A percentile compares a stretch with the other conserved stretches of the same genome.
These are phyloP conservation scores for Caenorhabditis drosophilae DNA, from an alignment of 2,888 invertebrate species.

Conservation along the genomic window DNA sequence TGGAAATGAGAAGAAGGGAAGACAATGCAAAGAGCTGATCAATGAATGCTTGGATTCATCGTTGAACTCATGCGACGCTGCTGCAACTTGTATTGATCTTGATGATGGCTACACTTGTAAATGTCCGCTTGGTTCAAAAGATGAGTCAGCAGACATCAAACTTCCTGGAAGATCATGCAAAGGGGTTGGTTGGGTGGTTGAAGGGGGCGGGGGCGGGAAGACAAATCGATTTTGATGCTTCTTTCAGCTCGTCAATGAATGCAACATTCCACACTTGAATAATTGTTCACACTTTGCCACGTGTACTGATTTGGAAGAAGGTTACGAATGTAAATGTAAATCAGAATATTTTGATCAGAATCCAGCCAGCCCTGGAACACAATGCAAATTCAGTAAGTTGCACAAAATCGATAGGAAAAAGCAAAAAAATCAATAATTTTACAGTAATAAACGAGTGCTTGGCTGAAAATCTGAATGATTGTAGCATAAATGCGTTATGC, in stretches of 20 bases:
- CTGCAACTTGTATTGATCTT: slow-evolving; percentile 52
- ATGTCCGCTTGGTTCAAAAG: slow-evolving; percentile 56
- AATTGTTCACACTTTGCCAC: slow-evolving; percentile 65
- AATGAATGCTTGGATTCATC: slow-evolving; percentile 60
- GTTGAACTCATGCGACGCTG: slow-evolving; percentile 59
- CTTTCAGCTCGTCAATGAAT: slow-evolving; percentile 53
- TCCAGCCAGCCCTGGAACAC: slow-evolving; percentile 53
- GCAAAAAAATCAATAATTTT: slow-evolving; percentile 9
- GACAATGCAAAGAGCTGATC: slow-evolving; percentile 53
- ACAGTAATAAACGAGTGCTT: slow-evolving; percentile 61
- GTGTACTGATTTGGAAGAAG: slow-evolving; percentile 59
- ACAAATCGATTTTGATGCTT: too few relatives aligned
- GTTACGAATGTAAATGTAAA: slow-evolving; percentile 61
- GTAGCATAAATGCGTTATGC: slow-evolving; percentile 62
- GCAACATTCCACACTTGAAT: slow-evolving; percentile 59
- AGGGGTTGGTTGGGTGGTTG: slow-evolving; percentile 37
- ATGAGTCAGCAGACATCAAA: slow-evolving; percentile 56
- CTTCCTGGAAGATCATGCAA: slow-evolving; percentile 58
- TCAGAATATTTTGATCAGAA: slow-evolving; percentile 61
- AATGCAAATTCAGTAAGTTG: slow-evolving; percentile 60
- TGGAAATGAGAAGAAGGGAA: slow-evolving; percentile 39
- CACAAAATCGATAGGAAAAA: background rate
- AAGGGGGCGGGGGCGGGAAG: too few relatives aligned
- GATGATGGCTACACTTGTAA: slow-evolving; percentile 60
- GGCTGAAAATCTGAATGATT: slow-evolving; percentile 56